A percentile compares a stretch with the other conserved stretches of the same genome.
Evolutionary conservation across 1,140 invertebrate species (phyloP).

Genomic region (Lanistes nyassanus): DNA sequence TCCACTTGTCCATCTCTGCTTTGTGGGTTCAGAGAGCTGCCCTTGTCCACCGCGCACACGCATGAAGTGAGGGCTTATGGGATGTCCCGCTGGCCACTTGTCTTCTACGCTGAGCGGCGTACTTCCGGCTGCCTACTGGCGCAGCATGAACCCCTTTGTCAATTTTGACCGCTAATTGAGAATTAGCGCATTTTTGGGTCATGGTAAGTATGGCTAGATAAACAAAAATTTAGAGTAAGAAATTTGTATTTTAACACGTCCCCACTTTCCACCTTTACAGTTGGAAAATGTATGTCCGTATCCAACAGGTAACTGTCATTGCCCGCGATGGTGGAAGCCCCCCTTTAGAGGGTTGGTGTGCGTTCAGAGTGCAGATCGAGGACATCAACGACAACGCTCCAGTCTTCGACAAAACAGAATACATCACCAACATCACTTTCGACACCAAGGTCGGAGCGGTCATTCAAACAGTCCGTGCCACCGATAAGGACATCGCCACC

Average conservation of each 20-base stretch:
- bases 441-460: not conserved
- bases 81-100: too few species aligned
- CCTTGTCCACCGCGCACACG: too few species aligned
- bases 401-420: slow-evolving; percentile 73
- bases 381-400: slow-evolving; percentile 94
- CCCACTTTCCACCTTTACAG: not conserved
- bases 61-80: too few species aligned
- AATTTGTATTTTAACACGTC: not conserved
- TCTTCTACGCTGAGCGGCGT: too few species aligned
- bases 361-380: slow-evolving; percentile 76
- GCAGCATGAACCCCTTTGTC: not conserved
- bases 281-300: not conserved
- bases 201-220: too few species aligned
- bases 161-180: not conserved
- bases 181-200: not conserved
- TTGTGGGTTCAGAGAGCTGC: too few species aligned
- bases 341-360: slow-evolving; percentile 48
- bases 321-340: slow-evolving; percentile 50
- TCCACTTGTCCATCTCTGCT: too few species aligned
- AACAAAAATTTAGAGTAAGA: not conserved
- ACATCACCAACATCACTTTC: slow-evolving; percentile 10
- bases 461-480: slow-evolving; percentile 39
- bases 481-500: slow-evolving; percentile 53
- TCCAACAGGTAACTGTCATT: slow-evolving; percentile 49
- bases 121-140: too few species aligned